Percentiles rank a stretch among this genome's conserved stretches.
These are phyloP conservation scores for Pyrrhia umbra DNA, from an alignment of 2,888 invertebrate species.

Conservation along the genomic window DNA sequence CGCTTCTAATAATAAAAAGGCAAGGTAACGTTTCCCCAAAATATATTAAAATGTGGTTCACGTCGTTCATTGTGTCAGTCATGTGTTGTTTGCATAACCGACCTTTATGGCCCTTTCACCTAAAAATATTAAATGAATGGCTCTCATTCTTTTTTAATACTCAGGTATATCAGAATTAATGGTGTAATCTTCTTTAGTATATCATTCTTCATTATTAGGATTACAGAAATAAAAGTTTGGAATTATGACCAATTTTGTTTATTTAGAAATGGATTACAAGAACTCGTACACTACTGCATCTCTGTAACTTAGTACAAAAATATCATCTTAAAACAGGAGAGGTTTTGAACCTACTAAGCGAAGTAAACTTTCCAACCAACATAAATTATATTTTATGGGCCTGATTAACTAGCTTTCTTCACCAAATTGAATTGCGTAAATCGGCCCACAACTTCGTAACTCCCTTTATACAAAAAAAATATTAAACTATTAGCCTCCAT, in stretches of 20 bases:
- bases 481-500: neutral
- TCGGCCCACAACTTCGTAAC: neutral
- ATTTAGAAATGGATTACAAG: neutral
- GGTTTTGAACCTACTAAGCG: neutral
- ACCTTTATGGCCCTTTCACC: constrained; percentile 18
- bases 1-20: constrained; percentile 13
- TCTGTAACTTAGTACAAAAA: neutral
- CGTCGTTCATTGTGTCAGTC: constrained; percentile 39
- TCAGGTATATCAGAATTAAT: neutral
- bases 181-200: too few species aligned
- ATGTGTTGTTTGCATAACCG: constrained; percentile 28
- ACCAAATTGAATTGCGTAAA: neutral
- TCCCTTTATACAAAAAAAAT: neutral
- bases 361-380: neutral
- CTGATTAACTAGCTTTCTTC: neutral
- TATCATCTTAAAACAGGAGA: neutral
- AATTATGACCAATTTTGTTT: too few species aligned
- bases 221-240: too few species aligned
- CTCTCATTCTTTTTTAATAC: constrained; percentile 6
- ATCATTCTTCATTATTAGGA: neutral
- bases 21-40: constrained; percentile 13
- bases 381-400: neutral
- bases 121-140: constrained; percentile 16
- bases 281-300: neutral
- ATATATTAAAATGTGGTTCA: constrained; percentile 32